Evolutionary conservation across 2,113 vertebrate genomes (phyloP), one percentile per base, ranked within the genome.

Genomic region (Nettapus auritus): DNA sequence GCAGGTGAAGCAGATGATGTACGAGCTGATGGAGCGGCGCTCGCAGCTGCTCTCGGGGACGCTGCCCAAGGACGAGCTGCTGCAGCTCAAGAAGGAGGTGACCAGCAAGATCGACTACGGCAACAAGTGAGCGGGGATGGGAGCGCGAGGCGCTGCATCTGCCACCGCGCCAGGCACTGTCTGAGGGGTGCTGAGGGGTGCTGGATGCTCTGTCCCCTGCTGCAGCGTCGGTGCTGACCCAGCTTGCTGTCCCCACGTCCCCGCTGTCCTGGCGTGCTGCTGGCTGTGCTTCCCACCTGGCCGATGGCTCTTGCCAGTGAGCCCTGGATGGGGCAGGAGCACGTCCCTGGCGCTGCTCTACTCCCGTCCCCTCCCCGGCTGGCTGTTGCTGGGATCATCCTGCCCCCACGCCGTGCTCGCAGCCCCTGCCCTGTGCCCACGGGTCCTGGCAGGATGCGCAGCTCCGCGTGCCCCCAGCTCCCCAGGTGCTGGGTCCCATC

Each of bases 41-140:
- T 96, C 89, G 3, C 97, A 94, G 89, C 93, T 97, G 81, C 97
- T 97, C 31, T 97, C 97, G 0, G 97, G 96, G 60, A 96, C 97
- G 0, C 82, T 97, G 89, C 96, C 97, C 84, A 96, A 80, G 76
- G 97, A 97, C 2, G 88, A 97, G 60, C 95, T 96, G 11, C 88
- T 94, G 86, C 94, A 95, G 68, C 93, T 97, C 56, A 88, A 96
- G 83, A 97, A 94, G 86, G 96, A 97, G 79, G 96, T 97, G 91
- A 97, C 97, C 4, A 29, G 94, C 77, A 97, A 44, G 89, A 97
- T 97, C 28, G 97, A 97, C 96, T 94, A 95, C 0, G 97, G 97
- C 59, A 97, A 97, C 97, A 96, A 94, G 97, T 97, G 91, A 94
- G n/a, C 0, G 0, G 66, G 50, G 17, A 38, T 0, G 3, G 74